Base-by-base conservation (phyloP, 2,888 invertebrate species). In the Gryllus longicercus region DNA sequence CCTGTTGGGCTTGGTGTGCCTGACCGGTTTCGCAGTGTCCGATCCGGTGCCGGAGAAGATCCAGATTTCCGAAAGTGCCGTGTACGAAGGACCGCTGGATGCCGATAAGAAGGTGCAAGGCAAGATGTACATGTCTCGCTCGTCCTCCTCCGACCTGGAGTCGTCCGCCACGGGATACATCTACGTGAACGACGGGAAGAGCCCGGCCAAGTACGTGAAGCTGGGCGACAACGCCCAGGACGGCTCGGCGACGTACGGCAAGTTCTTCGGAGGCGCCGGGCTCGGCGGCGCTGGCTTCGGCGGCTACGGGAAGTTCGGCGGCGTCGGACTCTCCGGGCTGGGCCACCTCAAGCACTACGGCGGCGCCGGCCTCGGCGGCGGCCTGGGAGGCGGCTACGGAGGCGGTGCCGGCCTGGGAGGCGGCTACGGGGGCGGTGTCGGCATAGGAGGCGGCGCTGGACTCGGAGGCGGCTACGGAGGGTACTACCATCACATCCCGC, bases 131-230 rank as follows among this genome's bases (percentile, higher is more conserved):
- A 88, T 91, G 87, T 89, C 90, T 75, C 88, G 90, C 79, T 90
- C 89, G 81, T 88, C 89, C 0, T 89, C 90, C 75, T 89, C 90
- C 10, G 92, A 92, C 85, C 89, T 91, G 63, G 90, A 90, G 82
- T 89, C 90, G 0, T 90, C 90, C 0, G 91, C 90, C 0, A 89
- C 90, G 0, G 91, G 91, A 1, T 92, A 90, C 85, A 83, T 84
- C 25, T 87, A 87, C 83, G 82, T 84, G 77, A 89, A 89, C 84
- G 87, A 88, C 80, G 87, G 86, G 81, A 87, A 89, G 74, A 88
- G 89, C 0, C 88, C 89, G 1, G 88, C 87, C 4, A 88, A 88
- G 82, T 89, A 90, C 78, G 86, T 88, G 25, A 86, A 88, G 84
- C 87, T 90, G 87, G 88, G 87, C 50, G 88, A 88, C 80, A 87